These are phyloP conservation scores for Sylvicapra grimmia DNA, from an alignment of 2,113 vertebrate species.

Conservation along the genomic window DNA sequence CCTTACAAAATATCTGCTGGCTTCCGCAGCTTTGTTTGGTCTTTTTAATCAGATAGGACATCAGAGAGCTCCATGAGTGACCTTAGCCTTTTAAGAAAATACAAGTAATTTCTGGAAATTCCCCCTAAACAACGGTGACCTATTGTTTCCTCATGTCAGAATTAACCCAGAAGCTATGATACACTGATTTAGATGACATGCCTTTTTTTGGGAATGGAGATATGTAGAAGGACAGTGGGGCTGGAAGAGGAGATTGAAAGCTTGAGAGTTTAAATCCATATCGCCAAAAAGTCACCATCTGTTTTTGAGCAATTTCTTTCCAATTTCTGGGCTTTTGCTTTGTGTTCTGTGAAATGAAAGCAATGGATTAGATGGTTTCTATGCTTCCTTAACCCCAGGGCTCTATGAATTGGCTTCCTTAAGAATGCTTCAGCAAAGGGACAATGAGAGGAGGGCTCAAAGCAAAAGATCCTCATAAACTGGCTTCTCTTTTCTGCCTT, in stretches of 20 bases:
- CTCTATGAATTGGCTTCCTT: neutral
- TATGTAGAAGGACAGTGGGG: neutral
- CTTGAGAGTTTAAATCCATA: neutral
- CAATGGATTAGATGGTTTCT: neutral
- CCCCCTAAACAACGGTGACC: slow-evolving; percentile 5
- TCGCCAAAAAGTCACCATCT: neutral
- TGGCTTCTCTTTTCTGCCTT: neutral
- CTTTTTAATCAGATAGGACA: slow-evolving; percentile 60
- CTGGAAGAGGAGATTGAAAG: neutral
- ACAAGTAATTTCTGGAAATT: slow-evolving; percentile 61
- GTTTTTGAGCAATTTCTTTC: neutral
- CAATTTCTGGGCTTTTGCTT: neutral
- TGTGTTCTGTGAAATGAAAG: neutral
- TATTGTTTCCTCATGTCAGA: slow-evolving; percentile 28
- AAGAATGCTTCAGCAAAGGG: neutral
- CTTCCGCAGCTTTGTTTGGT: slow-evolving; percentile 60
- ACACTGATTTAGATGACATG: neutral
- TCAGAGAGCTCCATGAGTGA: slow-evolving; percentile 36
- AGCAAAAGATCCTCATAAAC: neutral
- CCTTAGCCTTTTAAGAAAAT: slow-evolving; percentile 63
- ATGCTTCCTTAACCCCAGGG: neutral
- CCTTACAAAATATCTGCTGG: slow-evolving; percentile 53
- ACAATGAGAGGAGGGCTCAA: neutral
- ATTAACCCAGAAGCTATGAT: neutral
- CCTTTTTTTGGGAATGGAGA: neutral